phyloP scores from a whole-genome alignment of 2,113 vertebrate genomes.

The Sceloporus tristichus region DNA sequence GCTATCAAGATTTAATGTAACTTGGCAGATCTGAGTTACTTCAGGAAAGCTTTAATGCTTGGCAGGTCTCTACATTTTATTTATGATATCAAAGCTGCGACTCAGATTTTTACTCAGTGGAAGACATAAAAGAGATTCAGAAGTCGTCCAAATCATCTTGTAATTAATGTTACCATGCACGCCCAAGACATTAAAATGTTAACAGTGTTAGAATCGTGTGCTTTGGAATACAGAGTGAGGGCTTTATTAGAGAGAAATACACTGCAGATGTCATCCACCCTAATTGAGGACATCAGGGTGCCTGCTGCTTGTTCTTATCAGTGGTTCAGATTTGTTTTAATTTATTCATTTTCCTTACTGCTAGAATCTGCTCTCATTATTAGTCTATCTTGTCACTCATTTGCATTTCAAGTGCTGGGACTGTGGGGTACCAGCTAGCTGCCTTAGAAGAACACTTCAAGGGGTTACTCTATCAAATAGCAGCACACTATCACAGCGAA shows the following conservation, averaged over 20 bases:
- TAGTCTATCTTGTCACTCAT: constrained; percentile 95
- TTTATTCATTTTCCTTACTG: constrained; percentile 96
- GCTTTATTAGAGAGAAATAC: constrained; percentile 97
- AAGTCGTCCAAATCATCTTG: constrained; percentile 96
- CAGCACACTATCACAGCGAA: constrained; percentile 84
- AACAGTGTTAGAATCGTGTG: constrained; percentile 99
- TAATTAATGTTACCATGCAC: constrained; percentile 99
- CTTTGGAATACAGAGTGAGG: constrained; percentile 99
- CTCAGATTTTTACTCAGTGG: constrained; percentile 93
- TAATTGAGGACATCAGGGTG: constrained; percentile 99
- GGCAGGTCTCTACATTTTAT: constrained; percentile 94
- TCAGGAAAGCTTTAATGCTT: constrained; percentile 86
- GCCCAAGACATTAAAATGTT: constrained; percentile 99
- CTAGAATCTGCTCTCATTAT: constrained; percentile 99
- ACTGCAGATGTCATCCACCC: constrained; percentile 97
- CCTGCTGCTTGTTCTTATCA: constrained; percentile 97
- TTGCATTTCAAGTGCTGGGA: constrained; percentile 99
- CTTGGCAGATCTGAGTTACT: constrained; percentile 84
- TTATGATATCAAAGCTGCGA: constrained; percentile 95
- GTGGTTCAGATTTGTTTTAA: constrained; percentile 92
- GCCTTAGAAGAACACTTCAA: constrained; percentile 90
- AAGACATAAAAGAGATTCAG: constrained; percentile 98
- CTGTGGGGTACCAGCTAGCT: constrained; percentile 86
- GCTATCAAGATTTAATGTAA: constrained; percentile 88
- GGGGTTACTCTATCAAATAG: constrained; percentile 89